phyloP scores from a whole-genome alignment of 64 coral and sea anemone genomes.

The Orbicella faveolata region DNA sequence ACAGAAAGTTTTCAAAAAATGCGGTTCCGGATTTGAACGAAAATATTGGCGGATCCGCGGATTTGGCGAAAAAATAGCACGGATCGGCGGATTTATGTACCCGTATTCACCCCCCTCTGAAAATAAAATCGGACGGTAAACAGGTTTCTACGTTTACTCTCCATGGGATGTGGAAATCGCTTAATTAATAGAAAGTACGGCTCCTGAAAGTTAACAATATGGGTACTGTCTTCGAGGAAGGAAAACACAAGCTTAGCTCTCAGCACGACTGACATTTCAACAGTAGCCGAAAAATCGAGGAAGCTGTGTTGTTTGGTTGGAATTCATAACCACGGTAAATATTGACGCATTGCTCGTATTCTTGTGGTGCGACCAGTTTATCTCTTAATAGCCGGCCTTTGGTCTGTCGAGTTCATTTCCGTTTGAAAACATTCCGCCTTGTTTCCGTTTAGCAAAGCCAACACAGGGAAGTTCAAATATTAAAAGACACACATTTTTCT shows the following conservation, averaged over 20 bases:
- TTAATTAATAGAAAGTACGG: no score
- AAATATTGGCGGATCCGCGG: no score
- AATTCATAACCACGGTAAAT: not conserved
- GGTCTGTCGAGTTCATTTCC: conserved; percentile 10
- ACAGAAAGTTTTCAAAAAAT: no score
- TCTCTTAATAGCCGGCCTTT: not conserved
- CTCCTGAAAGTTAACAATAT: no score
- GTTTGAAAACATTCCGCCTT: conserved; percentile 19
- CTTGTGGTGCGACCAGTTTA: conserved; percentile 18
- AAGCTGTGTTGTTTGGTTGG: conserved; percentile 8
- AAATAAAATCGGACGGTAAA: no score
- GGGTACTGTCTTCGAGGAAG: no score
- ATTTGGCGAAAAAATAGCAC: no score
- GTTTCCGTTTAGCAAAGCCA: not conserved
- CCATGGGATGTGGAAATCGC: no score
- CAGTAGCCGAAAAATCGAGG: not conserved
- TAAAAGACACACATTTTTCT: not conserved
- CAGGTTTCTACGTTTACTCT: no score
- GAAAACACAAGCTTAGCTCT: not conserved
- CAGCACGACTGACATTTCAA: not conserved
- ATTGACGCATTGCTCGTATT: not conserved
- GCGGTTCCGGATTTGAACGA: no score
- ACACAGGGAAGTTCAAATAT: not conserved
- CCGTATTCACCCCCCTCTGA: no score
- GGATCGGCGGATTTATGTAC: no score